phyloP scores from a whole-genome alignment of 2,113 vertebrate species.

The Morone saxatilis region DNA sequence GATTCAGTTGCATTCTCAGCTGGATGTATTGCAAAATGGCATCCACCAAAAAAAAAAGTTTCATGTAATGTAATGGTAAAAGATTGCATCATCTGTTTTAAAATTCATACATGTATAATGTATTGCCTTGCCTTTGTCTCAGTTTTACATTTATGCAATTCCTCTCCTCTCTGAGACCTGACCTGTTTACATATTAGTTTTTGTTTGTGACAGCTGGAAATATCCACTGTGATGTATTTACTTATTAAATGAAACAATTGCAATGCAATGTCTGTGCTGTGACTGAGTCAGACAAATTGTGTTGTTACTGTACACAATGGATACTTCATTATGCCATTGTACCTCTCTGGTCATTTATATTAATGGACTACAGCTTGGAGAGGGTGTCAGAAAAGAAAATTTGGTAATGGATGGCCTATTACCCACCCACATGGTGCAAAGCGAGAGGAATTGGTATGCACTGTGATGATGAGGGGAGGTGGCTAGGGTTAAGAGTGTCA shows the following conservation, averaged over 20 bases:
- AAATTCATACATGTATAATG: background rate
- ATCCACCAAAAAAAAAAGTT: conserved; percentile 16
- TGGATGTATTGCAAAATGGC: conserved; percentile 46
- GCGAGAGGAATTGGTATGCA: conserved; percentile 62
- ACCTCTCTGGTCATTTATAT: conserved; percentile 67
- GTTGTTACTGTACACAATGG: conserved; percentile 43
- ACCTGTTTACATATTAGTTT: background rate
- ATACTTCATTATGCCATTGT: conserved; percentile 42
- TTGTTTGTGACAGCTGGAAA: conserved; percentile 6
- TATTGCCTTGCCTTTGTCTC: background rate
- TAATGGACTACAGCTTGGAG: conserved; percentile 63
- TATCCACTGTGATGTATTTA: conserved; percentile 1
- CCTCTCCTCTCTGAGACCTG: background rate
- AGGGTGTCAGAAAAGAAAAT: conserved; percentile 70
- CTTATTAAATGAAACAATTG: conserved; percentile 30
- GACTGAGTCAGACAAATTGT: conserved; percentile 42
- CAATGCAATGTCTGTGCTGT: conserved; percentile 5
- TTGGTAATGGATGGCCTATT: conserved; percentile 73
- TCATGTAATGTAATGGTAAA: background rate
- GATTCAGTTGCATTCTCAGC: conserved; percentile 47
- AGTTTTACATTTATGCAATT: conserved; percentile 1
- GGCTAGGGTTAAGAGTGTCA: conserved; percentile 39
- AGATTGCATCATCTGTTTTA: background rate
- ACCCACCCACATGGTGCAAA: conserved; percentile 70
- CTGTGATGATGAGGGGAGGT: conserved; percentile 55